Conservation (phyloP, 2,888 invertebrate genomes). For the Pomacea canaliculata region DNA sequence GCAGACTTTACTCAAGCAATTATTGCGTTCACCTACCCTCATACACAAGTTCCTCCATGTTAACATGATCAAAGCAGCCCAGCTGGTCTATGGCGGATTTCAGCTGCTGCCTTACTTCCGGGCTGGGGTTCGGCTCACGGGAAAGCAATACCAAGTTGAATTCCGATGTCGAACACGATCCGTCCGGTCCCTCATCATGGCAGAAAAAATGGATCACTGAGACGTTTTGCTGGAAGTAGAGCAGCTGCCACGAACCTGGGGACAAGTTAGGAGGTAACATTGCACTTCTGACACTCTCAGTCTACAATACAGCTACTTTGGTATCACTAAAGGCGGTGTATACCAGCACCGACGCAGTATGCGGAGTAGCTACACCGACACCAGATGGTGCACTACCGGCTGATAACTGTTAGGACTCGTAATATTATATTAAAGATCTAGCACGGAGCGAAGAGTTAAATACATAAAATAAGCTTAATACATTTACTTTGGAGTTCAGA, state of each 20-base stretch:
- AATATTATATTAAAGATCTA: no score
- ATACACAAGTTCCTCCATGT: conserved; percentile 7
- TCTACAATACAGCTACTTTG: no score
- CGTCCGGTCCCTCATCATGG: conserved; percentile 30
- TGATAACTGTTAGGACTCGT: no score
- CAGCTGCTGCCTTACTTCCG: conserved; percentile 10
- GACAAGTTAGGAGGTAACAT: neutral
- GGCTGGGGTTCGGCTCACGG: conserved; percentile 26
- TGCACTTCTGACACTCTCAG: no score
- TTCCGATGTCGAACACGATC: conserved; percentile 29
- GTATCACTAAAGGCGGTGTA: no score
- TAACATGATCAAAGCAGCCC: conserved; percentile 8
- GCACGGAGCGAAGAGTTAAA: no score
- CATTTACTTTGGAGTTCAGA: no score
- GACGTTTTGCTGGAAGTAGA: conserved; percentile 35
- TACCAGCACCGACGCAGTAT: no score
- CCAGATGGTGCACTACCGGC: no score
- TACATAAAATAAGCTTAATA: no score
- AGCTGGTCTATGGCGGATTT: neutral
- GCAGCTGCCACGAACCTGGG: conserved; percentile 37
- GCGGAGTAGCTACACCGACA: no score
- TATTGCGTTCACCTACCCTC: conserved; percentile 6
- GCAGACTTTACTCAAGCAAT: no score
- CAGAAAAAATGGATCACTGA: conserved; percentile 36
- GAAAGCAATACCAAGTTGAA: conserved; percentile 35